Evolutionary conservation across 2,888 invertebrate species (phyloP), one percentile per base, ranked within the genome.

Genomic region (Ennomos erosarius): DNA sequence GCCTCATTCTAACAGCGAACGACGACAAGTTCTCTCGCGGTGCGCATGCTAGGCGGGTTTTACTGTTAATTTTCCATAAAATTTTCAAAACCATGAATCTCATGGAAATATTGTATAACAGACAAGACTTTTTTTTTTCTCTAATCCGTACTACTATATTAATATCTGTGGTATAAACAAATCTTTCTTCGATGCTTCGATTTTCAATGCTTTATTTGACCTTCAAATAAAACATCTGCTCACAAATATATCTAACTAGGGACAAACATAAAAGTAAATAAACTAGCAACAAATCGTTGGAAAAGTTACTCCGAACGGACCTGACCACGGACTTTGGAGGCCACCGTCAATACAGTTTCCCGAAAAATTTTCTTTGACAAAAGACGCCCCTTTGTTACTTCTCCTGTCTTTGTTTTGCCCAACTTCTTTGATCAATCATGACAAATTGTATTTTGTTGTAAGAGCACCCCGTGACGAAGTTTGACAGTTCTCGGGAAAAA

Each of bases 341-440:
- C 42, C 48, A 13, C 66, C 70, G 66, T 72, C 69, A 72, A 77
- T 75, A 70, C 59, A 71, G 45, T 61, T 65, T 59, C 53, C 69
- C 70, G 69, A 78, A 81, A 79, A 79, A 77, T 67, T 43, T 54
- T 72, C 58, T 70, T 70, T 74, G 68, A 75, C 76, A 83, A 80
- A 82, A 76, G 74, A 68, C 76, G 64, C 58, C 72, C 70, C 79
- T 80, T 82, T 84, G 79, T 82, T 80, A 71, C 71, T 66, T 69
- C 66, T 71, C 69, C 71, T 69, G 76, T 82, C 80, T 82, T 85
- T 86, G 82, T 84, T 84, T 84, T 76, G 75, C 70, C 75, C 71
- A 84, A 85, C 81, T 88, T 87, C 81, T 85, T 87, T 88, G 90
- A 90, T 90, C 89, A 90, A 90, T 90, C 87, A 89, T 85, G 88